These are phyloP conservation scores for Typhlichthys eigenmanni DNA, from an alignment of 2,797 vertebrate species.

Conservation along the genomic window DNA sequence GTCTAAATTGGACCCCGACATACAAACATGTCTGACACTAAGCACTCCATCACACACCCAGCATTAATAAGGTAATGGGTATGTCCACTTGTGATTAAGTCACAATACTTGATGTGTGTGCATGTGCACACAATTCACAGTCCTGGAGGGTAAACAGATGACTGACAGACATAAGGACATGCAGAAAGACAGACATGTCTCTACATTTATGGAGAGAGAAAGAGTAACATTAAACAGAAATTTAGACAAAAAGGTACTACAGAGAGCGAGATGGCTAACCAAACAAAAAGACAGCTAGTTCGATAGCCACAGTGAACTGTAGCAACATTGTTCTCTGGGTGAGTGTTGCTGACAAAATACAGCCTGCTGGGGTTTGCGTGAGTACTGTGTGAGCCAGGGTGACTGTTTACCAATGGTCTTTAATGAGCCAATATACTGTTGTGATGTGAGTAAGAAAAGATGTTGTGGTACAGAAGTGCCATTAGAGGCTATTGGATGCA, in stretches of 20 bases:
- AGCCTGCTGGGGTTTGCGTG: constrained; percentile 45
- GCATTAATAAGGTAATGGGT: constrained; percentile 38
- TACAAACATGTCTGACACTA: constrained; percentile 38
- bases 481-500: constrained; percentile 57
- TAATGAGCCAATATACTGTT: constrained; percentile 58
- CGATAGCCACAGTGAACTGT: constrained; percentile 25
- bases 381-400: constrained; percentile 41
- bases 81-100: constrained; percentile 35
- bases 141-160: constrained; percentile 10
- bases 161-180: constrained; percentile 10
- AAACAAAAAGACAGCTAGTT: constrained; percentile 18
- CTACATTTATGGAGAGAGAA: too few relatives aligned
- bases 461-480: constrained; percentile 53
- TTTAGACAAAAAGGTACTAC: constrained; percentile 10
- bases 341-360: constrained; percentile 59
- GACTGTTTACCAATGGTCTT: constrained; percentile 52
- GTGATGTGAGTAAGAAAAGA: constrained; percentile 64
- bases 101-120: not conserved
- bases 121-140: not conserved
- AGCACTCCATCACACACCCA: constrained; percentile 27
- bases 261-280: constrained; percentile 6
- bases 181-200: constrained; percentile 17
- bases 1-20: constrained; percentile 38
- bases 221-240: constrained; percentile 17
- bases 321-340: constrained; percentile 6